Base-by-base conservation (phyloP, 2,113 vertebrate genomes). In the Bubo scandiacus region DNA sequence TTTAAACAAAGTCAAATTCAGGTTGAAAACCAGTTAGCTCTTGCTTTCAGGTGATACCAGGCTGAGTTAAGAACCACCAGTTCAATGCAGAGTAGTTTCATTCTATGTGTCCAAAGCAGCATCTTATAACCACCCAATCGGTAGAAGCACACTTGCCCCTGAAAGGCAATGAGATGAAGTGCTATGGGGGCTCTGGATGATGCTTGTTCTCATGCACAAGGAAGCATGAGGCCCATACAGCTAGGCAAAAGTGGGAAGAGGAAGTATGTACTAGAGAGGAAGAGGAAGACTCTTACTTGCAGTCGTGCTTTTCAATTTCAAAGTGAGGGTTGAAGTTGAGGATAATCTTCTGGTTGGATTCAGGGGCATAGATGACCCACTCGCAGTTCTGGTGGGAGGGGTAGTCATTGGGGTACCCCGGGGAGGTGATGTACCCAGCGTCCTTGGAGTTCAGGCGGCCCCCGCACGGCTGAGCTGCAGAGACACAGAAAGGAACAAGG, bases 311-410 rank as follows among this genome's bases (percentile, higher is more conserved):
- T 98, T 99, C 99, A 0, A 99, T 99, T 98, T 99, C 99, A 25
- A 99, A 99, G 97, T 99, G 99, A 13, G 99, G 99, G 98, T 99
- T 99, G 98, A 99, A 99, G 98, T 99, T 99, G 94, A 99, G 99
- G 92, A 99, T 98, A 62, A 99, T 99, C 98, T 99, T 99, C 97
- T 99, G 99, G 23, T 98, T 99, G 74, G 98, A 95, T 96, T 99
- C 99, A 0, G 99, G 99, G 16, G 99, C 98, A 0, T 98, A 99
- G 97, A 99, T 99, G 96, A 99, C 95, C 99, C 99, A 99, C 91
- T 99, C 99, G 5, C 99, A 99, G 98, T 98, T 99, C 98, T 99
- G 99, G 97, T 99, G 99, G 75, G 99, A 99, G 2, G 99, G 99
- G 92, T 99, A 99, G 97, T 99, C 99, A 86, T 99, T 98, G 15